Evolutionary conservation across 37 sponge, comb jelly and placozoan species (phyloP), one percentile per base, ranked within the genome.

Genomic region (Hexactinellida sp.): DNA sequence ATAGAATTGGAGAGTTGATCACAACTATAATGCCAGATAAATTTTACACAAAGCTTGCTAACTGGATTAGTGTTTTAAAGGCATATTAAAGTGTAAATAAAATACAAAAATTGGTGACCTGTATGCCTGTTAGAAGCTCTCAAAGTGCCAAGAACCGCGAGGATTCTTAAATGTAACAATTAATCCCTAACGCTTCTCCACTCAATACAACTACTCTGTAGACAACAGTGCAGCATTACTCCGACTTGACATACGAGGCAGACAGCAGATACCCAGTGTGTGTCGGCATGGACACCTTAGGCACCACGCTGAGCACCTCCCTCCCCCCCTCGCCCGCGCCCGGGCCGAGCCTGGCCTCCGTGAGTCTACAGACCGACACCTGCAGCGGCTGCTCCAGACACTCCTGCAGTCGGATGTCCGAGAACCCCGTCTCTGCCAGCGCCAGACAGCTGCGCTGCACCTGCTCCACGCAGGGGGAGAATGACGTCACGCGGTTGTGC

Each of bases 401-500:
- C 76, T 63, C 76, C 3, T 63, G 76, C 76, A 63, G 82, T 0
- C 87, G 37, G 87, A 76, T 51, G 89, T 92, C 97, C 19, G 82
- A 76, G 87, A 97, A 94, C n/a, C 91, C 91, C 83, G 41, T 37
- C 82, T 88, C 86, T 24, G 37, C 36, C 13, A 98, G 89, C 36
- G 85, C 71, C 35, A 83, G 55, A 84, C 92, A 91, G 7, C 94
- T 95, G 82, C 87, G 90, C 86, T 98, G 99, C 24, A 94, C 93
- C 82, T 98, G 99, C 89, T 98, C 99, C 34, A 98, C 91, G 54
- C 99, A 98, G 0, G 99, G 99, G 23, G 95, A 94, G 86, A 98
- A 98, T 25, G 94, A 96, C 34, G 13, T 23, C 34, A 63, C 5
- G 13, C 76, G 76, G 76, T 28, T 63, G 76, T 63, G 13, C 28